These are phyloP conservation scores for Diaphora mendica DNA, from an alignment of 2,888 invertebrate genomes.

Conservation along the genomic window DNA sequence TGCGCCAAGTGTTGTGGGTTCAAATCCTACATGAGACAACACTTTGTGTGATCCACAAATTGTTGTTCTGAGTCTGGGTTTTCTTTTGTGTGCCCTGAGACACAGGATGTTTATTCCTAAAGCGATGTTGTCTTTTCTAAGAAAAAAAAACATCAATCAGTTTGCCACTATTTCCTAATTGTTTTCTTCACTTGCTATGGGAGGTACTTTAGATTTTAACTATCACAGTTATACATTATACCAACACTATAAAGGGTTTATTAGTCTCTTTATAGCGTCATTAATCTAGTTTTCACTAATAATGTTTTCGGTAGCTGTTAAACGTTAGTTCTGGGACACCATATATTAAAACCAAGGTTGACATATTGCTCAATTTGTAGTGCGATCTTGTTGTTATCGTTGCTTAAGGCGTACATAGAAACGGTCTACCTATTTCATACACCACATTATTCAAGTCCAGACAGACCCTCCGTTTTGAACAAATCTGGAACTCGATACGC, in stretches of 20 bases:
- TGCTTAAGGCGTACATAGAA: not conserved
- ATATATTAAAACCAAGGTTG: constrained; percentile 35
- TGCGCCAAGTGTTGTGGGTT: no score
- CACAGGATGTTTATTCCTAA: no score
- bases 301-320: constrained; percentile 28
- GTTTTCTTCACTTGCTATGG: not conserved
- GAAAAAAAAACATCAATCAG: not conserved
- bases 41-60: no score
- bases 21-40: no score
- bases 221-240: not conserved
- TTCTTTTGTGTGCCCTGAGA: no score
- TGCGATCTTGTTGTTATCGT: not conserved
- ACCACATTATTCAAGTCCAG: not conserved
- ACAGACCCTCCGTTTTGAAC: not conserved
- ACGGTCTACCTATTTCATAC: not conserved
- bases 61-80: no score
- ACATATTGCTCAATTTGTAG: constrained; percentile 1
- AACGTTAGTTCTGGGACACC: constrained; percentile 23
- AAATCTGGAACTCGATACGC: not conserved
- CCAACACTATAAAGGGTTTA: constrained; percentile 26
- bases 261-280: constrained; percentile 39
- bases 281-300: constrained; percentile 38
- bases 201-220: not conserved
- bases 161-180: not conserved
- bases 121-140: no score